These are phyloP conservation scores for Lagorchestes hirsutus DNA, from an alignment of 2,797 vertebrate genomes.

Conservation along the genomic window DNA sequence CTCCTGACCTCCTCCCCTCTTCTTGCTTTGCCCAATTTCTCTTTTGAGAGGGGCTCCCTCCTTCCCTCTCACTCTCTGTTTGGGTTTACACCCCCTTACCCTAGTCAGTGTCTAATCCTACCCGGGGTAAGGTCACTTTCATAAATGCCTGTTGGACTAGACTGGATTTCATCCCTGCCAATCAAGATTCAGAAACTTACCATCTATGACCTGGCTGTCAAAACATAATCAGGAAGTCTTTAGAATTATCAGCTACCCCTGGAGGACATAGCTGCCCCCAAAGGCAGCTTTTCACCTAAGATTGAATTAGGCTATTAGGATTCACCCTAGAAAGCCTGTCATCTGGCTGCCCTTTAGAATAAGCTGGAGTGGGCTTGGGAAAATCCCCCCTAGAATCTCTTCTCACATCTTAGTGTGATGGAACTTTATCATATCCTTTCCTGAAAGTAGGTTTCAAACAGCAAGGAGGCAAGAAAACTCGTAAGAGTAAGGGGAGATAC, in stretches of 20 bases:
- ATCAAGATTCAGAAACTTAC: not conserved
- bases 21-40: not conserved
- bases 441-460: not conserved
- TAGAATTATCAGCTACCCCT: not conserved
- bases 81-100: not conserved
- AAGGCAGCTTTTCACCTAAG: not conserved
- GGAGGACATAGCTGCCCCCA: not conserved
- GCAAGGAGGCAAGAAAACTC: not conserved
- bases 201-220: not conserved
- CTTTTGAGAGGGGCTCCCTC: not conserved
- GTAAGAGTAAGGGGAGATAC: not conserved
- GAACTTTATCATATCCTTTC: not conserved
- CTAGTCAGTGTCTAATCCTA: not conserved
- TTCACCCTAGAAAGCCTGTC: not conserved
- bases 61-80: not conserved
- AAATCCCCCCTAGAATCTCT: not conserved
- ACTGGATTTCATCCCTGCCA: not conserved
- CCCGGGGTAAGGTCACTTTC: not conserved
- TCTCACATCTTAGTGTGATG: not conserved
- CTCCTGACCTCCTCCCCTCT: conserved; percentile 4
- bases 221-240: not conserved
- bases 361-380: not conserved
- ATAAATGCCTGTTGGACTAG: not conserved
- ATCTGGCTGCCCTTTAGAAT: not conserved
- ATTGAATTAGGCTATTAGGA: not conserved